Evolutionary conservation across 1,140 invertebrate species (phyloP), one percentile per base, ranked within the genome.

Genomic region (Ruditapes philippinarum): DNA sequence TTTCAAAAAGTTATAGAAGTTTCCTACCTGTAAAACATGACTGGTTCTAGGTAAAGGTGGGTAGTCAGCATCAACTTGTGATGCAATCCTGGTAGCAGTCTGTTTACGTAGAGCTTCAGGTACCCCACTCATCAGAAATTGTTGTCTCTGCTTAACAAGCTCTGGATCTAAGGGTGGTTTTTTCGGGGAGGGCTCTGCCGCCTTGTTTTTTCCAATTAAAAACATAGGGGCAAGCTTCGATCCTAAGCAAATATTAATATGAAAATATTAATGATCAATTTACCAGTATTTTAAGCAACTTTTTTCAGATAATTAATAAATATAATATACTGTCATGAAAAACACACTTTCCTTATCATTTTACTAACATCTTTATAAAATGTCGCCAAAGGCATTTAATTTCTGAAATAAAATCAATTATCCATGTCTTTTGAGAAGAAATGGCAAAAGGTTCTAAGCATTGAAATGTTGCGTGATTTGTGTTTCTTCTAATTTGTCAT

Each of bases 1-100:
- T n/a, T n/a, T n/a, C n/a, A n/a, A n/a, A n/a, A n/a, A n/a, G n/a
- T n/a, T n/a, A n/a, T n/a, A n/a, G n/a, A n/a, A n/a, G n/a, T n/a
- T n/a, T n/a, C n/a, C n/a, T 85, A 88, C 85, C 60, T 91, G 91
- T 76, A 89, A 73, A 12, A 92, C 89, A 91, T 92, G 92, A 74
- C 54, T 89, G 49, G 49, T 49, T 17, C 1, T 62, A 25, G 92
- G 92, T 28, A 90, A 51, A 17, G 89, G 91, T 1, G 91, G 82
- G 76, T 88, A 86, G 25, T 91, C 90, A 31, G 40, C 38, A 42
- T 28, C 73, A 4, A 78, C 68, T 19, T 38, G 40, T 19, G 40
- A 31, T 28, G 51, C 65, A 28, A 33, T 36, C 12, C 51, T 54
- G 28, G 38, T 51, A 40, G 73, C 79, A 28, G 70, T 73, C 76